Conservation (phyloP, 2,797 vertebrate species). For the Intellagama lesueurii region DNA sequence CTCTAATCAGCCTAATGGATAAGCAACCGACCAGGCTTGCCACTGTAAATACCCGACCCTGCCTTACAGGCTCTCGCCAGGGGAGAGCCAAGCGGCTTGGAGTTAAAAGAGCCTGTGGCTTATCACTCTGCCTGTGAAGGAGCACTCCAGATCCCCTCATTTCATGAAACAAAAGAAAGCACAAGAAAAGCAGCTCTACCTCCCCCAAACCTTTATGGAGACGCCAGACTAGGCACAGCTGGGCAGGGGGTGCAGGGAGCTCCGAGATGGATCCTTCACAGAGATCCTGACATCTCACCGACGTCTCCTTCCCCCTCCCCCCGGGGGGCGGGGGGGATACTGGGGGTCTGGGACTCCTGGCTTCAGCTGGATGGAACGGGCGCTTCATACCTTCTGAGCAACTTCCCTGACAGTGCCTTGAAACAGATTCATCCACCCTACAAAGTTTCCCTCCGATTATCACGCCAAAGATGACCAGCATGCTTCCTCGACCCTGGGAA, state of each 20-base stretch:
- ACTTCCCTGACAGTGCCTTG: background rate
- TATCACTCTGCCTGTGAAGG: background rate
- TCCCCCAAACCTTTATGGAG: background rate
- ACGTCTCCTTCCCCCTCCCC: too few relatives aligned
- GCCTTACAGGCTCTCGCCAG: constrained; percentile 2
- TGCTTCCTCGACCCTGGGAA: too few relatives aligned
- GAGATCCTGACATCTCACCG: too few relatives aligned
- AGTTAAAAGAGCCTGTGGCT: too few relatives aligned
- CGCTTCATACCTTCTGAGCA: background rate
- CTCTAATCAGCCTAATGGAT: constrained; percentile 50
- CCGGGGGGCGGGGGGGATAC: too few relatives aligned
- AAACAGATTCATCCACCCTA: too few relatives aligned
- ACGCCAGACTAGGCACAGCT: too few relatives aligned
- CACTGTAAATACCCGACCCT: background rate
- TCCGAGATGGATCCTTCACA: too few relatives aligned
- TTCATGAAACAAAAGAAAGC: too few relatives aligned
- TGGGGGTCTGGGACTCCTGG: too few relatives aligned
- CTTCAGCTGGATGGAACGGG: background rate
- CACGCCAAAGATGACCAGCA: background rate
- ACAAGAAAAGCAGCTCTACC: background rate
- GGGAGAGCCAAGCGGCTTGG: background rate
- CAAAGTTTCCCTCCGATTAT: background rate
- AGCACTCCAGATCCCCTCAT: background rate
- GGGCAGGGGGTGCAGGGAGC: too few relatives aligned
- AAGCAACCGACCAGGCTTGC: constrained; percentile 27